These are phyloP conservation scores for Matsumurasca onukii DNA, from an alignment of 1,140 invertebrate species.

Conservation along the genomic window DNA sequence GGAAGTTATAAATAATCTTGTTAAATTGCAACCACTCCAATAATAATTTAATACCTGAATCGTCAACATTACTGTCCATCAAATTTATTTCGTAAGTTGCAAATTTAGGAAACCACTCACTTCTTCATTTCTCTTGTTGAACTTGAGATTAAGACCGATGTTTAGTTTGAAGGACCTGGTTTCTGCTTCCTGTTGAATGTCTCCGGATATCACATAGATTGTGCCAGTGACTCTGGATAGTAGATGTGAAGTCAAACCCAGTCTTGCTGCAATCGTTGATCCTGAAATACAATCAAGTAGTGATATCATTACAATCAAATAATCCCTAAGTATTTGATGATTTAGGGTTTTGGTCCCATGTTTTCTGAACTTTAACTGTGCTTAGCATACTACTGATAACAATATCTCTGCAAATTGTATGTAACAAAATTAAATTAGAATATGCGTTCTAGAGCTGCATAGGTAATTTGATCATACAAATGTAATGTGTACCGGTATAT, in stretches of 20 bases:
- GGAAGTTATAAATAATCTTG: no score
- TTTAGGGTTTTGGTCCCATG: no score
- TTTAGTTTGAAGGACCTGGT: conserved; percentile 66
- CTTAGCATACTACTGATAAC: neutral
- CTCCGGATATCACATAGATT: conserved; percentile 61
- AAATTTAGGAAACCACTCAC: no score
- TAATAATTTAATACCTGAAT: no score
- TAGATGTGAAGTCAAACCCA: conserved; percentile 66
- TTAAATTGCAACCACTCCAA: no score
- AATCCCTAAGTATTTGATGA: no score
- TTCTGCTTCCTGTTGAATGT: conserved; percentile 42
- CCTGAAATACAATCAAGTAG: neutral
- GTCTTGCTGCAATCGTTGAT: neutral
- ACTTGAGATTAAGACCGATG: conserved; percentile 90
- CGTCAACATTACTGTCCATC: no score
- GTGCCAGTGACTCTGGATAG: conserved; percentile 83
- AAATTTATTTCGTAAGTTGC: no score
- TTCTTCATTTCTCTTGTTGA: conserved; percentile 73
- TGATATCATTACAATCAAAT: no score
- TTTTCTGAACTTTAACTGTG: neutral
- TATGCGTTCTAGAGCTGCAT: neutral
- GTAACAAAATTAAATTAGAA: neutral
- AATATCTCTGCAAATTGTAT: neutral
- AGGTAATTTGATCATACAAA: no score
- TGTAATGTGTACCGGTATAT: no score